Base-by-base conservation (phyloP, 2,888 invertebrate genomes). In the Tuta absoluta region DNA sequence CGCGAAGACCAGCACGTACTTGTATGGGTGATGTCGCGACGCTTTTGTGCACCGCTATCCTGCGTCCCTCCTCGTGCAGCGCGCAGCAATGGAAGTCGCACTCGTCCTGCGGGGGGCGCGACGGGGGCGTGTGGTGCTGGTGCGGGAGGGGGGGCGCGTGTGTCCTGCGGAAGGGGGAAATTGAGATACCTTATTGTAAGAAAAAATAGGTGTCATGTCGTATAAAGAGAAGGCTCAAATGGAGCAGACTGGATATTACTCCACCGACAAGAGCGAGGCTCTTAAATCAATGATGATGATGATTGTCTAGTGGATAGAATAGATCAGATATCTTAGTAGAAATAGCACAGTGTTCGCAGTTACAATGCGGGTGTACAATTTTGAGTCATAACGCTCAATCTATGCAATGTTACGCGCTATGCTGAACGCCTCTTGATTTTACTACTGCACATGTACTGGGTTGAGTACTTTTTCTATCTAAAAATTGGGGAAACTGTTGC, bases 31-130 rank as follows among this genome's bases (percentile, higher is more conserved):
- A 97, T 72, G 98, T 97, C 75, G 97, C 97, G 72, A 97, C 97
- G 84, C 96, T 96, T 89, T 97, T 97, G 92, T 97, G 97, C 71
- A 97, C 97, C 71, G 97, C 97, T 81, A 98, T 97, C 81, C 96
- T 95, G 68, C 97, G 94, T 10, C 97, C 97, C 85, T 97, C 98
- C 87, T 98, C 97, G 93, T 98, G 98, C 77, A 98, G 92, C 71
- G 98, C 96, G 92, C 98, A 98, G 89, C 98, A 98, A 88, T 98
- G 98, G 91, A 98, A 98, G 92, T 98, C 98, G 92, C 98, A 98
- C 89, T 98, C 97, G 79, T 98, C 97, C 72, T 93, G 92, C 83
- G 79, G 92, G 82, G 80, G 93, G 88, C 89, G 76, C 93, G 95
- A 77, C 94, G 93, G 73, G 64, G 92, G 94, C 94, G 77, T 95